phyloP scores from a whole-genome alignment of 2,797 vertebrate species.

The Poliocrania exsul region DNA sequence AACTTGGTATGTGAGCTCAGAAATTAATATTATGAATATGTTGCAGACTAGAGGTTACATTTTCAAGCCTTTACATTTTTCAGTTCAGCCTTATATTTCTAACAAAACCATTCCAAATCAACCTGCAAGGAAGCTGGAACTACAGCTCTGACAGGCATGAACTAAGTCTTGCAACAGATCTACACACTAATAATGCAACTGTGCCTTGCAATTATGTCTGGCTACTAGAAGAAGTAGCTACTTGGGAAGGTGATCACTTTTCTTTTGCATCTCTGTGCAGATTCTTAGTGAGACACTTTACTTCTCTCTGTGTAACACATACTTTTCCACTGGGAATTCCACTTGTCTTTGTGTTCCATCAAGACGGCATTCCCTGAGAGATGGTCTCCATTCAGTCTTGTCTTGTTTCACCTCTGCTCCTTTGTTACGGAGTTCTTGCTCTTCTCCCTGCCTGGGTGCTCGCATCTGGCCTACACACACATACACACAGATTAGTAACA shows the following conservation, averaged over 20 bases:
- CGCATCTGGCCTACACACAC: slow-evolving; percentile 71
- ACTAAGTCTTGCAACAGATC: not conserved
- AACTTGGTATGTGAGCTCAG: accelerated
- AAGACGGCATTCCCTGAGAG: slow-evolving; percentile 67
- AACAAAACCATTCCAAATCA: not conserved
- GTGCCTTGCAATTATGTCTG: not conserved
- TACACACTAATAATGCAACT: not conserved
- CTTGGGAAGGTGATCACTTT: not conserved
- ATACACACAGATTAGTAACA: not conserved
- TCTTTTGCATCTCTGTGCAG: not conserved
- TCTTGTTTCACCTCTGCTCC: slow-evolving; percentile 69
- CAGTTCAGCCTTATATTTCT: not conserved
- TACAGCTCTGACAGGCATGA: not conserved
- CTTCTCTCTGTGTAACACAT: not conserved
- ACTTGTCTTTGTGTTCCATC: slow-evolving; percentile 65
- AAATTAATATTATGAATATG: not conserved
- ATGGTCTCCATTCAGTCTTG: slow-evolving; percentile 66
- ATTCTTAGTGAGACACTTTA: not conserved
- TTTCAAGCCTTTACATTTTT: not conserved
- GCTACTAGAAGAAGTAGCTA: not conserved
- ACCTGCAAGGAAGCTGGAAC: not conserved
- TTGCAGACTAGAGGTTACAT: not conserved
- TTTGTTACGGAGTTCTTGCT: slow-evolving; percentile 51
- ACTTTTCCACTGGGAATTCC: slow-evolving; percentile 78
- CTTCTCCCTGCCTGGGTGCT: slow-evolving; percentile 54